Percentiles rank a stretch among this genome's conserved stretches.
These are phyloP conservation scores for Morpho achilles DNA, from an alignment of 2,888 invertebrate genomes.

Conservation along the genomic window DNA sequence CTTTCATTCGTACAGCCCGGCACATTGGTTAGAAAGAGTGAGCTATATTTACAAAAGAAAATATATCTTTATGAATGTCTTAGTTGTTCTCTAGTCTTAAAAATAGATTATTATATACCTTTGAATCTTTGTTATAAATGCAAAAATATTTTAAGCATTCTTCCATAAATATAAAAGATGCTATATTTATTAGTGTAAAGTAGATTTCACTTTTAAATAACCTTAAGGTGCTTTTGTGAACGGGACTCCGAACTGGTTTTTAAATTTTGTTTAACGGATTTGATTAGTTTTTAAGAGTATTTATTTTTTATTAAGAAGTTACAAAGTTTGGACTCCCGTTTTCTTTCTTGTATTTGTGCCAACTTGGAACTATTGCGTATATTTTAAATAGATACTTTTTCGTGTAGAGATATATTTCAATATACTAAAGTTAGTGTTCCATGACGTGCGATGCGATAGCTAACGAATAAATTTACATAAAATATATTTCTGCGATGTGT, in stretches of 20 bases:
- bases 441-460: slow-evolving; percentile 5
- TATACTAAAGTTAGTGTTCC: slow-evolving; percentile 4
- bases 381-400: slow-evolving; percentile 6
- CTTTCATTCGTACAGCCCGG: slow-evolving; percentile 49
- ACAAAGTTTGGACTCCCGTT: slow-evolving; percentile 51
- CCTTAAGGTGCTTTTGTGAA: slow-evolving; percentile 64
- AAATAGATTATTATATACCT: slow-evolving; percentile 40
- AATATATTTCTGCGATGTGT: too few relatives aligned
- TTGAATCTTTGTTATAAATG: slow-evolving; percentile 43
- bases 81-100: slow-evolving; percentile 73
- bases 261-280: slow-evolving; percentile 59
- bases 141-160: slow-evolving; percentile 53
- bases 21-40: slow-evolving; percentile 42
- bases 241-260: slow-evolving; percentile 50
- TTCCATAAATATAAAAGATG: slow-evolving; percentile 61
- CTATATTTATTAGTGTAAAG: slow-evolving; percentile 56
- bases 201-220: slow-evolving; percentile 26
- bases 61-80: slow-evolving; percentile 59
- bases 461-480: neutral
- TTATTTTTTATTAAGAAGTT: slow-evolving; percentile 45
- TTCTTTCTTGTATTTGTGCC: slow-evolving; percentile 59
- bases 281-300: slow-evolving; percentile 63
- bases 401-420: slow-evolving; percentile 11
- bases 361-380: slow-evolving; percentile 38
- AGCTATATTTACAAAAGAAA: slow-evolving; percentile 49